A percentile compares a stretch with the other conserved stretches of the same genome.
These are phyloP conservation scores for Syrphus vitripennis DNA, from an alignment of 2,888 invertebrate species.

Conservation along the genomic window DNA sequence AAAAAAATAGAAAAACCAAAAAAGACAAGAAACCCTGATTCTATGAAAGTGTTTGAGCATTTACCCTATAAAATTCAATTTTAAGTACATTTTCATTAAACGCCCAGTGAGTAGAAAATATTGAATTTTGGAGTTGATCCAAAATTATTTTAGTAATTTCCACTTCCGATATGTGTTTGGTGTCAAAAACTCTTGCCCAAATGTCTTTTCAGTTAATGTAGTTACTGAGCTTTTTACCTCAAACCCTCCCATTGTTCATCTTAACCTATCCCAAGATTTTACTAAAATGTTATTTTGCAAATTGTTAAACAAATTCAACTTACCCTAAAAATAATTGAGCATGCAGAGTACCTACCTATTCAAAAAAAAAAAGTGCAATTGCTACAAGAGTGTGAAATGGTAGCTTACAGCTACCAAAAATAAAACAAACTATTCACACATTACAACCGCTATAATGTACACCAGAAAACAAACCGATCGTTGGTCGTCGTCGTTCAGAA, in stretches of 20 bases:
- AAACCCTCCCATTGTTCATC: no score
- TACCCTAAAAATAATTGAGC: background rate
- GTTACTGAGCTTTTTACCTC: no score
- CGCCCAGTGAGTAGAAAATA: no score
- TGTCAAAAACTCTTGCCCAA: no score
- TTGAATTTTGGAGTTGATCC: no score
- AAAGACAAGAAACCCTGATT: background rate
- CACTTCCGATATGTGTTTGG: no score
- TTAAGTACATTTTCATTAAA: no score
- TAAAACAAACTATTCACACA: background rate
- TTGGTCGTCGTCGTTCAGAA: no score
- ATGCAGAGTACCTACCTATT: background rate
- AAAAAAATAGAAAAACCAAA: background rate
- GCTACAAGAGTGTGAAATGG: conserved; percentile 32
- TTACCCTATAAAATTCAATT: background rate
- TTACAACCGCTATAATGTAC: conserved; percentile 6
- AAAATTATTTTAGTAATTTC: no score
- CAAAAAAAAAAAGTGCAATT: background rate
- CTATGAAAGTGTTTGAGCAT: no score
- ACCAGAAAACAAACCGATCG: conserved; percentile 33
- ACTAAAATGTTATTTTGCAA: background rate
- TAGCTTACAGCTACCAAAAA: conserved; percentile 41
- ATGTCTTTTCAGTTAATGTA: no score
- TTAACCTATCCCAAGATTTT: background rate
- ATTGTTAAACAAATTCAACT: background rate